Evolutionary conservation across 2,113 vertebrate genomes (phyloP).

Genomic region (Vireo altiloquus): DNA sequence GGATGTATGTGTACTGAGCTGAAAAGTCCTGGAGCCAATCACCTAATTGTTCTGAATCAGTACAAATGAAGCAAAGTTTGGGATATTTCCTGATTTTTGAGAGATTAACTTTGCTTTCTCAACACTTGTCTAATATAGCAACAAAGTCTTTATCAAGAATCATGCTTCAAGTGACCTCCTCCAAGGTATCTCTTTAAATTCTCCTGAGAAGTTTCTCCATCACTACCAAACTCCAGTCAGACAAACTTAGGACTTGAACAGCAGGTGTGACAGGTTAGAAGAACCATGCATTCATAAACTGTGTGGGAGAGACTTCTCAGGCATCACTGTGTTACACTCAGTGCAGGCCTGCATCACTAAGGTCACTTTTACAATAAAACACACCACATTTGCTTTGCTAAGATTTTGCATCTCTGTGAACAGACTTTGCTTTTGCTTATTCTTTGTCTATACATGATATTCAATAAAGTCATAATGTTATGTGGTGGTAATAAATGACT

Average conservation of each 20-base stretch:
- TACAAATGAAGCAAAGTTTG: neutral
- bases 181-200: neutral
- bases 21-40: neutral
- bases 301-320: conserved; percentile 10
- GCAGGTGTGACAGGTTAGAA: conserved; percentile 48
- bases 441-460: neutral
- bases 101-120: neutral
- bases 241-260: conserved; percentile 11
- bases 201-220: neutral
- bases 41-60: neutral
- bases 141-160: neutral
- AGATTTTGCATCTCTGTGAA: neutral
- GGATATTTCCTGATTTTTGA: neutral
- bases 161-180: neutral
- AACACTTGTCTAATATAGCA: neutral
- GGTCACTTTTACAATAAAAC: neutral
- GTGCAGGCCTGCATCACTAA: neutral
- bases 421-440: neutral
- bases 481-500: neutral
- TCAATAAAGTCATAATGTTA: neutral
- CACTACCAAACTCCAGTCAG: neutral
- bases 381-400: neutral
- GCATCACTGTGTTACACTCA: neutral
- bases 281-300: neutral
- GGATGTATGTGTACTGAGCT: neutral